Conservation (phyloP, 2,888 invertebrate species). For the Calephelis perditalis region DNA sequence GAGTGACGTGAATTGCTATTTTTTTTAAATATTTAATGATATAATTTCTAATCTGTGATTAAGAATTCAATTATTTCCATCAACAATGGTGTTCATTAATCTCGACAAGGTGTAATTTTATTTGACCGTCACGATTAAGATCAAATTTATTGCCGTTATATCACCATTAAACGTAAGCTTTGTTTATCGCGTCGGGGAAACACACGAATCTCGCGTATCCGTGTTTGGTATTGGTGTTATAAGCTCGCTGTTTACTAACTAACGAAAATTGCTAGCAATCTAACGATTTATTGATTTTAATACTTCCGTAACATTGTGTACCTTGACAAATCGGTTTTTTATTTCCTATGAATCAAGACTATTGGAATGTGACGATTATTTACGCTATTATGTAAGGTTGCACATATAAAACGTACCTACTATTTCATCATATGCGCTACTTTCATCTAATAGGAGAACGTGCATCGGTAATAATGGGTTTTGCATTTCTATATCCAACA, state of each 20-base stretch:
- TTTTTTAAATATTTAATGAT: no score
- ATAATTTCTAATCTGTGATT: no score
- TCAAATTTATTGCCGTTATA: conserved; percentile 28
- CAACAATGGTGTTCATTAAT: conserved; percentile 21
- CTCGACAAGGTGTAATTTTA: conserved; percentile 23
- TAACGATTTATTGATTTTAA: conserved; percentile 10
- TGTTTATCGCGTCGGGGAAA: conserved; percentile 26
- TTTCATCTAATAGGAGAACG: conserved; percentile 22
- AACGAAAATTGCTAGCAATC: not conserved
- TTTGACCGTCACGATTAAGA: conserved; percentile 22
- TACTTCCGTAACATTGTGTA: conserved; percentile 16
- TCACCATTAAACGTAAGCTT: conserved; percentile 28
- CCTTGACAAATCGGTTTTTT: conserved; percentile 27
- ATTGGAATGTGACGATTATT: conserved; percentile 26
- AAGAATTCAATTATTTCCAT: conserved; percentile 1
- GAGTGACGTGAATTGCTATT: no score
- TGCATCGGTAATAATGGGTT: conserved; percentile 1
- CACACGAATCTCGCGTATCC: conserved; percentile 37
- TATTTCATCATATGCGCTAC: conserved; percentile 24
- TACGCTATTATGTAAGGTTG: conserved; percentile 29
- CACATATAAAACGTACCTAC: conserved; percentile 20
- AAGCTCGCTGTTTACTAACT: conserved; percentile 14
- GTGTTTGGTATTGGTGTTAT: conserved; percentile 42
- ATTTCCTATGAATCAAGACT: conserved; percentile 19
- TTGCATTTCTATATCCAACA: not conserved